Percentiles rank a stretch among this genome's conserved stretches.
Conservation (phyloP, 2,888 invertebrate genomes). For the Hydrotaea cyrtoneurina region DNA sequence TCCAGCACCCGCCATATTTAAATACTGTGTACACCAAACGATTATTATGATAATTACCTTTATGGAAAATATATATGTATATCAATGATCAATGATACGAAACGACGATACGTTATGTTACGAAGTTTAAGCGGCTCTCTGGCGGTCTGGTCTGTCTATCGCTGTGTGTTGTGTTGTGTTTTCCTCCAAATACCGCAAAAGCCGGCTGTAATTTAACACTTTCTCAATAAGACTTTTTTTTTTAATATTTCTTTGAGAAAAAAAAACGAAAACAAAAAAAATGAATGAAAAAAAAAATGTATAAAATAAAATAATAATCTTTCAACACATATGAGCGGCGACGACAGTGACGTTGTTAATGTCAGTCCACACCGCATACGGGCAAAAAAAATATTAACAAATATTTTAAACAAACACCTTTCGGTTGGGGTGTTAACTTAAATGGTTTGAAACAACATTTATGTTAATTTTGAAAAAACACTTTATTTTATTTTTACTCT, state of each 20-base stretch:
- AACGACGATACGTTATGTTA: background rate
- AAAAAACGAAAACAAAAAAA: constrained; percentile 15
- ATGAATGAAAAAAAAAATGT: constrained; percentile 18
- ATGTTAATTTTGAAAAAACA: constrained; percentile 39
- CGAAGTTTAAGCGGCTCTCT: background rate
- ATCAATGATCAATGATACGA: background rate
- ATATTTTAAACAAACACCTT: constrained; percentile 1
- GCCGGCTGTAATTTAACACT: constrained; percentile 67
- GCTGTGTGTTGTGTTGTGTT: background rate
- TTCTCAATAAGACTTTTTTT: constrained; percentile 53
- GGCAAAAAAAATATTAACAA: background rate
- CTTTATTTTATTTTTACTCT: constrained; percentile 25
- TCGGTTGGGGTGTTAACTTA: background rate
- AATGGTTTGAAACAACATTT: constrained; percentile 35
- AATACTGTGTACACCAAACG: background rate
- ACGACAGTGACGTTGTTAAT: background rate
- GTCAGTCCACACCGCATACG: background rate
- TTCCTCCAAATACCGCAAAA: constrained; percentile 54
- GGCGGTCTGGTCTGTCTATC: background rate
- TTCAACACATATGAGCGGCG: constrained; percentile 19
- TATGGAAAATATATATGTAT: background rate
- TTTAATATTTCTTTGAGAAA: background rate
- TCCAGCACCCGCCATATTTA: background rate
- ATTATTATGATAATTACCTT: constrained; percentile 26
- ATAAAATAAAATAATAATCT: no score